Evolutionary conservation across 2,113 vertebrate genomes (phyloP).

Genomic region (Marmota flaviventris): DNA sequence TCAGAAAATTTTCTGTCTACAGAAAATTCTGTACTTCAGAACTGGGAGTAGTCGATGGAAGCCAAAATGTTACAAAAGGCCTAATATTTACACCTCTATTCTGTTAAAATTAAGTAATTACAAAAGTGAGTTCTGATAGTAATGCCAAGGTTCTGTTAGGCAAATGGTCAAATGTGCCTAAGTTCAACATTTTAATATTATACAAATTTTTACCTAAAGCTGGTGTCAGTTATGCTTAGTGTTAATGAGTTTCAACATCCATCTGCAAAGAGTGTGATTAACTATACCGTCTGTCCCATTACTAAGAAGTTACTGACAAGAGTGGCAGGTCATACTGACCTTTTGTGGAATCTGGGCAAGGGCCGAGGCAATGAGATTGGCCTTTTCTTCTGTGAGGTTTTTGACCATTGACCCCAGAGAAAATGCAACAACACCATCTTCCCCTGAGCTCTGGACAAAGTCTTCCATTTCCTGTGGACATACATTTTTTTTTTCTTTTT

Average conservation of each 20-base stretch:
- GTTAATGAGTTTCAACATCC: neutral
- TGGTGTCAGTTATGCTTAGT: rapidly evolving
- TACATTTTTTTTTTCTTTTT: neutral
- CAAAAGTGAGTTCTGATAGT: neutral
- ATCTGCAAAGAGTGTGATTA: neutral
- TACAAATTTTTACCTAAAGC: neutral
- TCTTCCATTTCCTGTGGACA: constrained; percentile 93
- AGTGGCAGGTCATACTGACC: constrained; percentile 82
- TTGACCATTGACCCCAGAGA: constrained; percentile 92
- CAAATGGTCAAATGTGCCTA: neutral
- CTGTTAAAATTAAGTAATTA: neutral
- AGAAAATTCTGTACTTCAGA: neutral
- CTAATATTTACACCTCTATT: neutral
- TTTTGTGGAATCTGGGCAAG: constrained; percentile 95
- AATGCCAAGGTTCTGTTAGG: neutral
- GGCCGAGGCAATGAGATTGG: constrained; percentile 90
- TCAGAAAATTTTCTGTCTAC: too few relatives aligned
- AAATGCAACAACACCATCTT: constrained; percentile 93
- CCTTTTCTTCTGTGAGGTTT: constrained; percentile 91
- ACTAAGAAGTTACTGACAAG: rapidly evolving
- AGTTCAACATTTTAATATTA: neutral
- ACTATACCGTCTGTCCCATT: rapidly evolving
- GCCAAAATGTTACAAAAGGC: neutral
- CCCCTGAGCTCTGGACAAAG: constrained; percentile 93
- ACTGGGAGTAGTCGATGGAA: rapidly evolving